A percentile compares a stretch with the other conserved stretches of the same genome.
Conservation (phyloP, 2,113 vertebrate species). For the Tilapia sparmanii region DNA sequence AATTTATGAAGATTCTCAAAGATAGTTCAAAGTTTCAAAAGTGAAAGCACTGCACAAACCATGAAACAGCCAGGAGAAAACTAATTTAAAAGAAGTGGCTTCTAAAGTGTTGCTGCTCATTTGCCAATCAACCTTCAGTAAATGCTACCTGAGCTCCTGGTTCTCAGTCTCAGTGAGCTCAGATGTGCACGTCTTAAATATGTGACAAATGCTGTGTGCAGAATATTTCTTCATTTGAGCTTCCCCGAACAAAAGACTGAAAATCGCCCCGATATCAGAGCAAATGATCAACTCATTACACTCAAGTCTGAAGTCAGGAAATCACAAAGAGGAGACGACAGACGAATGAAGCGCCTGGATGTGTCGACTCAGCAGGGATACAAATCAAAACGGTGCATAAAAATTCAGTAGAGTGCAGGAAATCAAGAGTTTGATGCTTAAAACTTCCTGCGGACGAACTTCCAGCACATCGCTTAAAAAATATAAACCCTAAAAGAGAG, state of each 20-base stretch:
- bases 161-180: neutral
- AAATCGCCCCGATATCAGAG: rapidly evolving
- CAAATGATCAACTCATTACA: neutral
- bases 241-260: neutral
- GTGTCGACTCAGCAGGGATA: neutral
- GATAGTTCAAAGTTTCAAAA: neutral
- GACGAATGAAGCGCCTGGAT: neutral
- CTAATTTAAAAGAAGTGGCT: neutral
- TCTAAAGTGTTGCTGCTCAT: neutral
- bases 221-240: neutral
- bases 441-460: neutral
- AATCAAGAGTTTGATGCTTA: neutral
- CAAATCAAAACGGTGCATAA: neutral
- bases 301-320: neutral
- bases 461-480: neutral
- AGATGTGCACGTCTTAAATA: neutral
- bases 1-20: neutral
- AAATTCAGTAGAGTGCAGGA: neutral
- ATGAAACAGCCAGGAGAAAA: neutral
- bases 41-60: neutral
- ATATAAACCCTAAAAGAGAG: neutral
- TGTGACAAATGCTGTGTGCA: neutral
- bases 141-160: neutral
- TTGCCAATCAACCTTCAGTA: neutral
- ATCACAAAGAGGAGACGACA: neutral